phyloP scores from a whole-genome alignment of 2,797 vertebrate species.

The Sternotherus odoratus region DNA sequence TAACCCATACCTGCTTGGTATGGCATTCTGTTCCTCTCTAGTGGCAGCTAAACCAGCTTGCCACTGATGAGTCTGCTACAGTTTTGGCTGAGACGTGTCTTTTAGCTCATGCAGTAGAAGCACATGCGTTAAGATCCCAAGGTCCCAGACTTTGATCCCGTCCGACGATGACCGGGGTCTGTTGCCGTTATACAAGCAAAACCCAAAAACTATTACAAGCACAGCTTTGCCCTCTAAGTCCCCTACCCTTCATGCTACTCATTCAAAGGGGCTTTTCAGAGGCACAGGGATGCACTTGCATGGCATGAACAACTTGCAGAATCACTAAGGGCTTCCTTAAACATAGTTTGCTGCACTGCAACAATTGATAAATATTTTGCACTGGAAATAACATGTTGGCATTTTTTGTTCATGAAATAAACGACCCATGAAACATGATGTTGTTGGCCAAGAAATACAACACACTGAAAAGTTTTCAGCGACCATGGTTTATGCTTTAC shows the following conservation, averaged over 20 bases:
- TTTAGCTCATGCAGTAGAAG: too few relatives aligned
- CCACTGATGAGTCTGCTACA: too few relatives aligned
- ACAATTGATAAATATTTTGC: accelerated
- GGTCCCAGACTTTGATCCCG: too few relatives aligned
- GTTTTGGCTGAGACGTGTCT: too few relatives aligned
- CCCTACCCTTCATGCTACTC: not conserved
- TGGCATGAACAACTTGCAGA: not conserved
- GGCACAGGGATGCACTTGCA: too few relatives aligned
- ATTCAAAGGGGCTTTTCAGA: not conserved
- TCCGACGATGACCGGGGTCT: too few relatives aligned
- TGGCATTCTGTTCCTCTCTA: too few relatives aligned
- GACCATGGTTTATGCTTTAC: not conserved
- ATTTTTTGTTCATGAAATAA: not conserved
- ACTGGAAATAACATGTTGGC: not conserved
- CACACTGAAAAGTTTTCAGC: not conserved
- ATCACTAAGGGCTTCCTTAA: not conserved
- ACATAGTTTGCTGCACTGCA: not conserved
- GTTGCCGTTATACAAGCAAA: not conserved
- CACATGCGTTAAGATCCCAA: too few relatives aligned
- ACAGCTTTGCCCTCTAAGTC: not conserved
- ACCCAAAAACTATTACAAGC: not conserved
- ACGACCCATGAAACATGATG: not conserved
- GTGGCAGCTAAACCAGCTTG: too few relatives aligned
- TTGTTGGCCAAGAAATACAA: not conserved
- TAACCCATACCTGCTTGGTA: too few relatives aligned